Evolutionary conservation across 2,113 vertebrate species (phyloP).

Genomic region (Lontra canadensis): DNA sequence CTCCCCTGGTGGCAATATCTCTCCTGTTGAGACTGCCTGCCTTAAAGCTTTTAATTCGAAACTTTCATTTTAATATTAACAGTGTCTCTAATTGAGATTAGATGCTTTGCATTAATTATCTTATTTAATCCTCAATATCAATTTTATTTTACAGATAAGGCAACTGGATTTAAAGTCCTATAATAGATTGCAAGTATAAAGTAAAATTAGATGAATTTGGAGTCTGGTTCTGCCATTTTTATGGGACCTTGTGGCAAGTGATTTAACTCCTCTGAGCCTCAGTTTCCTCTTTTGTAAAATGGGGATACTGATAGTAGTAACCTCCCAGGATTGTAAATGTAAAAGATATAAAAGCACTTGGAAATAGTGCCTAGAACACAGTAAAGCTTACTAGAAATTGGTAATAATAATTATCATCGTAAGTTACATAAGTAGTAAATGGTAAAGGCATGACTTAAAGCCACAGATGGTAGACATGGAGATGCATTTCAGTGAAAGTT

Average conservation of each 20-base stretch:
- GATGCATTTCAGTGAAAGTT: not conserved
- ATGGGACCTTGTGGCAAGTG: not conserved
- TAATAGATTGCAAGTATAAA: not conserved
- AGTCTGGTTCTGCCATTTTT: not conserved
- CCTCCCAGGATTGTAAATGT: not conserved
- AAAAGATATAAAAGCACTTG: not conserved
- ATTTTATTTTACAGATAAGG: not conserved
- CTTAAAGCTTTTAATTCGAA: not conserved
- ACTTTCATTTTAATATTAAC: not conserved
- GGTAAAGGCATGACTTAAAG: not conserved
- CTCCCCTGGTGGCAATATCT: not conserved
- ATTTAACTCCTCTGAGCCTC: not conserved
- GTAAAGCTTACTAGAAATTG: not conserved
- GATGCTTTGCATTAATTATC: not conserved
- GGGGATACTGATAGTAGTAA: not conserved
- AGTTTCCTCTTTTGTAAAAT: not conserved
- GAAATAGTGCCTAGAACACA: not conserved
- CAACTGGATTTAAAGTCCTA: not conserved
- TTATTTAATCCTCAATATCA: not conserved
- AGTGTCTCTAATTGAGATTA: not conserved
- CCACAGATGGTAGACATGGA: too few relatives aligned
- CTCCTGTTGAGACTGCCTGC: not conserved
- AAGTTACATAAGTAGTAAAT: not conserved
- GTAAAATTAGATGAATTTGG: not conserved
- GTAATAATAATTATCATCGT: not conserved